Base-by-base conservation (phyloP, 2,113 vertebrate genomes). In the Indicator indicator region DNA sequence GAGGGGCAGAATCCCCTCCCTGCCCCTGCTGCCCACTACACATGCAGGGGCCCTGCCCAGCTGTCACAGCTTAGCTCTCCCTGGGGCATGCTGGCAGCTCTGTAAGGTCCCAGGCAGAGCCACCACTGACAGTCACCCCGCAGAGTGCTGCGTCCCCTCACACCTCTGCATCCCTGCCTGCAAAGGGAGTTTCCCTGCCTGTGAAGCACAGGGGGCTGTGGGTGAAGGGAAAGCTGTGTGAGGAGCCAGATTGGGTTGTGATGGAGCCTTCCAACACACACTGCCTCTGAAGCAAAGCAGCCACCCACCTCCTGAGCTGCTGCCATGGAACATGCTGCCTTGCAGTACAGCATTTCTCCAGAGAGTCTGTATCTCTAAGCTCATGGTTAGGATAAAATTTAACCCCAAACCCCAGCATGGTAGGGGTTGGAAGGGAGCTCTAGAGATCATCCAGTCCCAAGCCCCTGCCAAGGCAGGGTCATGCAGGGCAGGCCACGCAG, bases 81-180 rank as follows among this genome's bases (percentile, higher is more conserved):
- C 9, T 15, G 12, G 36, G 27, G 18, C 23, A 42, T 36, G 32
- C 50, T 33, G 24, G 63, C 32, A 52, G 33, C 62, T 30, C 16
- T 0, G 0, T 14, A 42, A 56, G 42, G 32, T 20, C 67, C 44
- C 56, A 36, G 9, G 10, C 52, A 21, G 24, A 3, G 30, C 32
- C n/a, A 14, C 26, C 42, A 32, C 3, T 32, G 2, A 5, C n/a
- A 26, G 63, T 6, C 21, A 8, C 18, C 16, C 50, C 12, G 50
- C 17, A 20, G 23, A 14, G 18, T 4, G 32, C 44, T 15, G 21
- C 1, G 2, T 28, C 63, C 33, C 56, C 52, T 4, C 0, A 0
- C 0, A 0, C 17, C 48, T 24, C 54, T 8, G 21, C 3, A 1
- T 21, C 56, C 28, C 33, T 8, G 7, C 11, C 23, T 9, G n/a